Evolutionary conservation across 2,113 vertebrate species (phyloP), one percentile per base, ranked within the genome.

Genomic region (Nematolebias whitei): DNA sequence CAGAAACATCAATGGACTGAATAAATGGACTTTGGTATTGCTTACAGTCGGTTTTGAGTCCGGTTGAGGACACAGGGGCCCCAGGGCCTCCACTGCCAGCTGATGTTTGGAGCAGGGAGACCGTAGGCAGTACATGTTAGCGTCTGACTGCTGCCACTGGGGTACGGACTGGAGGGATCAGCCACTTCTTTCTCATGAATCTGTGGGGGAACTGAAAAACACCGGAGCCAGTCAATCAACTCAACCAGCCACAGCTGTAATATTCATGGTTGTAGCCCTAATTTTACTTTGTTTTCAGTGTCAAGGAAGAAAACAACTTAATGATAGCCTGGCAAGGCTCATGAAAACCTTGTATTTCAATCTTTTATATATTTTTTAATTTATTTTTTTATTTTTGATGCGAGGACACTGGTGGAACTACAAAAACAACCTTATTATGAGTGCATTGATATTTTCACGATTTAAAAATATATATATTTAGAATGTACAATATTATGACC

Each of bases 71-170:
- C 92, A 71, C 96, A 99, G 22, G 96, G 96, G 2, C 95, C 95
- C 97, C 96, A 99, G 0, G 95, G 92, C 63, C 96, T 93, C 98
- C 98, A 99, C 68, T 96, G 93, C 98, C 98, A 99, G 89, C 92
- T 95, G 85, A 98, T 78, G 38, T 61, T 68, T 61, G 96, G 96
- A 0, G 92, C 85, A 0, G 97, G 97, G 40, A 94, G 87, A 20
- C 97, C 96, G 0, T 95, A 94, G 60, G 94, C 93, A 0, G 97
- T 98, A 83, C 97, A 99, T 50, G 96, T 98, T 32, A 99, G 94
- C 22, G 91, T 93, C 82, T 98, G 97, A 47, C 94, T 94, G 73
- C 95, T 98, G 61, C 94, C 95, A 38, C 89, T 93, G 50, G 94
- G 94, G 76, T 96, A 98, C 44, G 95, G 96, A 68, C 87, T 92